Evolutionary conservation across 2,888 invertebrate species (phyloP).

Genomic region (Morpho deidamia): DNA sequence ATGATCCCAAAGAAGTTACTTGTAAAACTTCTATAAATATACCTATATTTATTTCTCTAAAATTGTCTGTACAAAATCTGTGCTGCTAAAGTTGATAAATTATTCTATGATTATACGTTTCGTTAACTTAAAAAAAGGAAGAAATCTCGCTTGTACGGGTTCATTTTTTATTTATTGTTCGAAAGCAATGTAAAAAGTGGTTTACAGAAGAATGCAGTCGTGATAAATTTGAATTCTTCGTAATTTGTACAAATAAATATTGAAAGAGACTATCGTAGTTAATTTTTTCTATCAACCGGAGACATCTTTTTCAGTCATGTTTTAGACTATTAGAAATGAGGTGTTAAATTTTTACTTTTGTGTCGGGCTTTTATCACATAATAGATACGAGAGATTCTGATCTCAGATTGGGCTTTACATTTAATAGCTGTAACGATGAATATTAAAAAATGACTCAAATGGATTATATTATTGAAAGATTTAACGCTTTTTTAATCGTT

Average conservation of each 20-base stretch:
- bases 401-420: too few species aligned
- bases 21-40: too few species aligned
- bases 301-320: background rate
- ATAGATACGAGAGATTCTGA: too few species aligned
- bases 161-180: slow-evolving; percentile 2
- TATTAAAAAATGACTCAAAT: too few species aligned
- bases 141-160: slow-evolving; percentile 1
- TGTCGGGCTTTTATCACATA: too few species aligned
- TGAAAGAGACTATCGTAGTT: background rate
- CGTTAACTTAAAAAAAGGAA: slow-evolving; percentile 5
- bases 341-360: background rate
- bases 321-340: background rate
- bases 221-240: slow-evolving; percentile 1
- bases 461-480: too few species aligned
- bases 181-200: slow-evolving; percentile 8
- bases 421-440: too few species aligned
- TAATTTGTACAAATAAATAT: slow-evolving; percentile 2
- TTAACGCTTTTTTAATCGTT: too few species aligned
- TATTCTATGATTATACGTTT: background rate
- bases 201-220: slow-evolving; percentile 9
- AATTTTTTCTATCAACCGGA: background rate
- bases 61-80: background rate
- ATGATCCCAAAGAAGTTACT: too few species aligned
- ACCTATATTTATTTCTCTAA: too few species aligned
- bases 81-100: background rate